Conservation (phyloP, 2,888 invertebrate genomes). For the Drosophila mettleri region DNA sequence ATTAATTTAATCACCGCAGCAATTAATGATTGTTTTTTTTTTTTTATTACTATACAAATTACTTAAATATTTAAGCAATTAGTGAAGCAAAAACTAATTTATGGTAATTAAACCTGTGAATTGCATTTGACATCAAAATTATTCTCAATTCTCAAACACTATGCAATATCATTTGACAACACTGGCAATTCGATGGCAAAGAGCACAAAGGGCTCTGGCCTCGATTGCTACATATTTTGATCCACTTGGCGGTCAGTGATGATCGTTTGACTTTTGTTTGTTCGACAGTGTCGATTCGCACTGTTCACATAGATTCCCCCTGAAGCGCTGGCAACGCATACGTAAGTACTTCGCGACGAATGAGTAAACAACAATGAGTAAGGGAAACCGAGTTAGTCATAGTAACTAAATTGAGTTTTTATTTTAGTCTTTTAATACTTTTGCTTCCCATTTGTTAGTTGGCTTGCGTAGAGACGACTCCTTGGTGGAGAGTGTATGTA, state of each 20-base stretch:
- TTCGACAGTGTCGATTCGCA: not conserved
- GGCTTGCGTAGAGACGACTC: slow-evolving; percentile 21
- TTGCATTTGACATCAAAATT: not conserved
- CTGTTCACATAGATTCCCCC: not conserved
- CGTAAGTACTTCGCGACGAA: slow-evolving; percentile 38
- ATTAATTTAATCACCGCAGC: too few species aligned
- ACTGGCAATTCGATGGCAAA: not conserved
- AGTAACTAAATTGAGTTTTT: not conserved
- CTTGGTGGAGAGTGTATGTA: slow-evolving; percentile 8
- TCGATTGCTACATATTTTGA: not conserved
- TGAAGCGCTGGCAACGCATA: slow-evolving; percentile 44
- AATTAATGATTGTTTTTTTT: not conserved
- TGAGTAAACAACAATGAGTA: not conserved
- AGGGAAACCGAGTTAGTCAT: slow-evolving; percentile 5
- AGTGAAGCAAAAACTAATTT: not conserved
- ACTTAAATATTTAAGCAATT: not conserved
- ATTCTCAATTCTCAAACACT: not conserved
- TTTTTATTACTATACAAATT: too few species aligned
- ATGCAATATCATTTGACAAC: not conserved
- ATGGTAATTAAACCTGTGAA: not conserved
- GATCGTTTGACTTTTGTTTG: not conserved
- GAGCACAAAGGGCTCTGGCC: not conserved
- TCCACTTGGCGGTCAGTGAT: not conserved
- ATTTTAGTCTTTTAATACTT: too few species aligned
- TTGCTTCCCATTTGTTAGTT: slow-evolving; percentile 19